Conservation (phyloP, 2,113 vertebrate genomes). For the Gnathonemus echidnorhynchus region DNA sequence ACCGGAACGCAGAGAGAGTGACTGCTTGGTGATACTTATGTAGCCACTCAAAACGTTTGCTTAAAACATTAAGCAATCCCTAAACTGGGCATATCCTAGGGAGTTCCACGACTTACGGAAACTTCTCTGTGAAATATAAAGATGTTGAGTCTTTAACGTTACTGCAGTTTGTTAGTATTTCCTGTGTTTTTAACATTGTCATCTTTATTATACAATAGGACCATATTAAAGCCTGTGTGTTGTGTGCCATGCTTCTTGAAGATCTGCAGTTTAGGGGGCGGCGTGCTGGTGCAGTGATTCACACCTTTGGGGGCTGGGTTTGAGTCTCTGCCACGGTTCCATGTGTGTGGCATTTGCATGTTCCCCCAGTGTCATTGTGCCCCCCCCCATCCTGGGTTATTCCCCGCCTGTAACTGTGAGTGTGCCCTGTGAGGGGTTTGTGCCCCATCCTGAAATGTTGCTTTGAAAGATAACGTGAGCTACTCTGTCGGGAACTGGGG, state of each 20-base stretch:
- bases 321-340: no score
- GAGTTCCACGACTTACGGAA: background rate
- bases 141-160: background rate
- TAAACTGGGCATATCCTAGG: background rate
- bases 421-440: no score
- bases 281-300: no score
- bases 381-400: no score
- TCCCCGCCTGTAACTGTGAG: no score
- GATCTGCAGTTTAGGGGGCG: no score
- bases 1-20: background rate
- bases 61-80: background rate
- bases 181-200: background rate
- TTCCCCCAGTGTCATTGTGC: no score
- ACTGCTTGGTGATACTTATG: background rate
- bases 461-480: no score
- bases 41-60: background rate
- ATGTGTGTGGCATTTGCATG: no score
- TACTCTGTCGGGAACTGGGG: no score
- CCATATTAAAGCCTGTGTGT: background rate
- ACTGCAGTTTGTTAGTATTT: background rate
- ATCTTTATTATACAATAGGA: background rate
- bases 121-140: background rate
- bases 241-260: background rate
- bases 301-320: no score
- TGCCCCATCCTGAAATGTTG: no score